Evolutionary conservation across 2,888 invertebrate genomes (phyloP).

Genomic region (Nomada ruficornis): DNA sequence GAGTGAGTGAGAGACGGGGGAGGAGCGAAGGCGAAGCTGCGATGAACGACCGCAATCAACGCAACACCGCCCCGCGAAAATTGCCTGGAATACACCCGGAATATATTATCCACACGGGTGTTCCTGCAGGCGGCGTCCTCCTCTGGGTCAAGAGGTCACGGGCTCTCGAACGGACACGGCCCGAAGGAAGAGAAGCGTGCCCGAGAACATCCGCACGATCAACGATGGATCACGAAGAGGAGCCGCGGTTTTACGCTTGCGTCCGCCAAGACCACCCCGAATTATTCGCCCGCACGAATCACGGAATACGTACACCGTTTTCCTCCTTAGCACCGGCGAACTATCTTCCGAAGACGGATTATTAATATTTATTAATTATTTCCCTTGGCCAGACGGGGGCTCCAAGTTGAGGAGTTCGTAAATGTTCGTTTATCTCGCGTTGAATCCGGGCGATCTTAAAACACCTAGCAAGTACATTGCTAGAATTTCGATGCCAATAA

Average conservation of each 20-base stretch:
- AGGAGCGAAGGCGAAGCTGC: conserved; percentile 73
- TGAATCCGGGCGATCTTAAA: conserved; percentile 29
- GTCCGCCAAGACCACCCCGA: conserved; percentile 58
- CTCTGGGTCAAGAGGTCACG: conserved; percentile 71
- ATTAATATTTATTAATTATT: conserved; percentile 19
- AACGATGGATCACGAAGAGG: conserved; percentile 58
- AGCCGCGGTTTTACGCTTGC: conserved; percentile 39
- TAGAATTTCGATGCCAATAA: conserved; percentile 5
- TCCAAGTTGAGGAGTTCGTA: neutral
- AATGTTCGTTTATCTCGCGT: conserved; percentile 25
- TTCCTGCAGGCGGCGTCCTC: conserved; percentile 70
- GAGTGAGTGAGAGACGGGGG: conserved; percentile 31
- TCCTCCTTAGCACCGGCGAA: neutral
- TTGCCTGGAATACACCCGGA: conserved; percentile 79
- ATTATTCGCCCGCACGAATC: conserved; percentile 33
- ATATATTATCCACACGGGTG: conserved; percentile 79
- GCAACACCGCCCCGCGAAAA: conserved; percentile 81
- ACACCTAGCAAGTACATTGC: neutral
- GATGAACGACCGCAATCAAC: conserved; percentile 83
- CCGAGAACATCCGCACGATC: conserved; percentile 65
- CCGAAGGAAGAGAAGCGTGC: conserved; percentile 73
- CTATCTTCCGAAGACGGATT: conserved; percentile 4
- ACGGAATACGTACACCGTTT: conserved; percentile 20
- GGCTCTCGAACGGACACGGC: conserved; percentile 67
- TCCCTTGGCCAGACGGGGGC: neutral